Conservation (phyloP, 2,888 invertebrate genomes). For the Zaprionus obscuricornis region DNA sequence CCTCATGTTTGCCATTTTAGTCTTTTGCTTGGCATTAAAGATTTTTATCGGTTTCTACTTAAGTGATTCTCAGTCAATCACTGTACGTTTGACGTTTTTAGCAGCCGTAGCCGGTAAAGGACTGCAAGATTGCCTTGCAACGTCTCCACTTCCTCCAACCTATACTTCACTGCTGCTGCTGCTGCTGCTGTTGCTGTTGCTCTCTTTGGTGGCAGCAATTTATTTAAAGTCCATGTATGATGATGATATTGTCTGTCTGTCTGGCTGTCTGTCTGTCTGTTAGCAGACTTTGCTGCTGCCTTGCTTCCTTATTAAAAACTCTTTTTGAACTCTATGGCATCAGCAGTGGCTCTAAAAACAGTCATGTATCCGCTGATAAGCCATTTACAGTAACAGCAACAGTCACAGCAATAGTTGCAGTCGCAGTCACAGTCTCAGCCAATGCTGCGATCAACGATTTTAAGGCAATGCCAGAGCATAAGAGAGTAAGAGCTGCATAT, state of each 20-base stretch:
- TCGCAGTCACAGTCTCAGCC: too few relatives aligned
- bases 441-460: too few relatives aligned
- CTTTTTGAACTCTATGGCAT: slow-evolving; percentile 34
- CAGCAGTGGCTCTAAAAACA: background rate
- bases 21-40: slow-evolving; percentile 52
- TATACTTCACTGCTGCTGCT: too few relatives aligned
- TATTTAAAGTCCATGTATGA: slow-evolving; percentile 66
- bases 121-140: slow-evolving; percentile 14
- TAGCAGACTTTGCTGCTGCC: slow-evolving; percentile 5
- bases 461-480: too few relatives aligned
- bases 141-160: too few relatives aligned
- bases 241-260: slow-evolving; percentile 44
- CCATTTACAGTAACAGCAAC: slow-evolving; percentile 19
- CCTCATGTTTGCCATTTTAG: slow-evolving; percentile 49
- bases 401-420: too few relatives aligned
- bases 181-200: slow-evolving; percentile 10
- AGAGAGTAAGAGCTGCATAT: too few relatives aligned
- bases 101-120: slow-evolving; percentile 21
- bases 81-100: slow-evolving; percentile 38
- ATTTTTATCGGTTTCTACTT: slow-evolving; percentile 78
- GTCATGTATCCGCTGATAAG: slow-evolving; percentile 32
- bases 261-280: background rate
- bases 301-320: slow-evolving; percentile 50
- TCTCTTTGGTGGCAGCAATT: slow-evolving; percentile 62
- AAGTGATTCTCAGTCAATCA: slow-evolving; percentile 79